phyloP scores from a whole-genome alignment of 2,797 vertebrate genomes.

The Echeneis naucrates region DNA sequence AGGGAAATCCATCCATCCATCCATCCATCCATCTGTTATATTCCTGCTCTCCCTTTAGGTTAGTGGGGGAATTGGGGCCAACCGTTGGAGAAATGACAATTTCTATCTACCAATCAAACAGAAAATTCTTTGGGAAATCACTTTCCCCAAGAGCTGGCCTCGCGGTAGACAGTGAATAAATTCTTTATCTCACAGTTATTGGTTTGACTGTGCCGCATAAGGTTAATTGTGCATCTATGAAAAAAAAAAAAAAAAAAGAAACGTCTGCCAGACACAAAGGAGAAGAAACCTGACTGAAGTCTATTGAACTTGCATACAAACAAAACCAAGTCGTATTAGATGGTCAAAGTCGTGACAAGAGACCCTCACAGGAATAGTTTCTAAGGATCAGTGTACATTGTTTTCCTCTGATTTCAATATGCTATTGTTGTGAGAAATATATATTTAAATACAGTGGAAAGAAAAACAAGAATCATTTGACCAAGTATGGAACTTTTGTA shows the following conservation, averaged over 20 bases:
- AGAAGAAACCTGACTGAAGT: background rate
- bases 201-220: background rate
- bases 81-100: background rate
- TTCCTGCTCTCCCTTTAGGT: too few relatives aligned
- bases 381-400: background rate
- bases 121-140: background rate
- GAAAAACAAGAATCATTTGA: background rate
- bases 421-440: background rate
- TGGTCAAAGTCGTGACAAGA: background rate
- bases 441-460: background rate
- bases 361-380: background rate
- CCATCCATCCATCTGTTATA: too few relatives aligned
- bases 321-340: background rate
- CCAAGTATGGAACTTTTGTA: background rate
- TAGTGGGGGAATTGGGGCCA: too few relatives aligned
- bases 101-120: background rate
- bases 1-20: too few relatives aligned
- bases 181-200: slow-evolving; percentile 1
- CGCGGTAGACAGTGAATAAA: background rate
- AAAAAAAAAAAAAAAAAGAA: background rate
- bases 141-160: background rate
- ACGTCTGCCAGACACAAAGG: background rate
- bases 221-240: background rate
- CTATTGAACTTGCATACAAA: background rate
- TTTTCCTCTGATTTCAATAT: background rate